Evolutionary conservation across 35 echinoderm and acorn worm species (phyloP).

Genomic region (Apostichopus parvimensis): DNA sequence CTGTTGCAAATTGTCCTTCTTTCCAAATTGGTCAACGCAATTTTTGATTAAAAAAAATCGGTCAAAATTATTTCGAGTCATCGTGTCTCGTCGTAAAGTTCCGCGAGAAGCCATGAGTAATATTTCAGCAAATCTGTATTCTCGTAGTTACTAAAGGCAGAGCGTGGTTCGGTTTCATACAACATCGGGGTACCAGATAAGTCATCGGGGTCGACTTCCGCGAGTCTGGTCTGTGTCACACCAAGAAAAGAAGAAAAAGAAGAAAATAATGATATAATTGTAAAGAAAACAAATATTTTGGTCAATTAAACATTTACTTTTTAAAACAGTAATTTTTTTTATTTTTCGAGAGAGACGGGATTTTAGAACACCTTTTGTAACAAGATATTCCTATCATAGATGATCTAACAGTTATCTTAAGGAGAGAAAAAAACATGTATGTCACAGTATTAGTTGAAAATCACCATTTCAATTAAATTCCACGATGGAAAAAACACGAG

Average conservation of each 20-base stretch:
- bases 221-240: background rate
- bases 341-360: too few relatives aligned
- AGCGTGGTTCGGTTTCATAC: constrained; percentile 5
- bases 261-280: background rate
- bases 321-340: background rate
- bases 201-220: background rate
- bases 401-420: too few relatives aligned
- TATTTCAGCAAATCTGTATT: constrained; percentile 4
- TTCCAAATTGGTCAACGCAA: too few relatives aligned
- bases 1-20: too few relatives aligned
- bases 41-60: too few relatives aligned
- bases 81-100: background rate
- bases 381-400: too few relatives aligned
- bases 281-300: background rate
- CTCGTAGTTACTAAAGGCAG: constrained; percentile 21
- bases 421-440: too few relatives aligned
- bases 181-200: background rate
- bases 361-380: too few relatives aligned
- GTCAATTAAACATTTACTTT: background rate
- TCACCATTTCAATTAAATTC: too few relatives aligned
- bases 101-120: constrained; percentile 4
- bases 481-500: too few relatives aligned
- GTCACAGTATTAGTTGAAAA: too few relatives aligned
- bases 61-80: background rate
- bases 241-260: background rate